These are phyloP conservation scores for Clarias fuscus DNA, from an alignment of 2,797 vertebrate species.

Conservation along the genomic window DNA sequence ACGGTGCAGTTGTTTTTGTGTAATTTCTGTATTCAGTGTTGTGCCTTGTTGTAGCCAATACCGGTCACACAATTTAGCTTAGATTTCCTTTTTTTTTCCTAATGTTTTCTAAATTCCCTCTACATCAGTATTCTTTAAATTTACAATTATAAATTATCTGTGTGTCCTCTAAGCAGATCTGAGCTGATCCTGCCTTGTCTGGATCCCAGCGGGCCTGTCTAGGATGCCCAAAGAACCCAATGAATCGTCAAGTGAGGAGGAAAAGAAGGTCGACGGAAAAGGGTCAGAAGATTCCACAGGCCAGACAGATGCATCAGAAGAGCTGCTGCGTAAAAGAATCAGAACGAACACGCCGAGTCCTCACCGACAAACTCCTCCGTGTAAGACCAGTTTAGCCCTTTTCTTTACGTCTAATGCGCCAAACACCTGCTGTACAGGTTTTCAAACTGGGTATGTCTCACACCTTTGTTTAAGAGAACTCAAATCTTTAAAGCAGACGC, in stretches of 20 bases:
- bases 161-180: background rate
- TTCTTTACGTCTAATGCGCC: background rate
- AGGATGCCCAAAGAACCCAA: constrained; percentile 86
- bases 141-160: too few relatives aligned
- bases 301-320: constrained; percentile 66
- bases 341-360: constrained; percentile 72
- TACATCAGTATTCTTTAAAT: background rate
- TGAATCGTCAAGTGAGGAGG: constrained; percentile 67
- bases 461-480: background rate
- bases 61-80: background rate
- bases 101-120: background rate
- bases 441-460: background rate
- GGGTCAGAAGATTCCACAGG: constrained; percentile 62
- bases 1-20: background rate
- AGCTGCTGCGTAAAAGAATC: constrained; percentile 70
- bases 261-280: constrained; percentile 63
- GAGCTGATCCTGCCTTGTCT: background rate
- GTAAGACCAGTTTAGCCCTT: constrained; percentile 67
- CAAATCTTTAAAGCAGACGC: background rate
- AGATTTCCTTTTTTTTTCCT: background rate
- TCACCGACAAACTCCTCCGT: constrained; percentile 72
- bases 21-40: background rate
- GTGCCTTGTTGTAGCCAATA: background rate
- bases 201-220: constrained; percentile 32
- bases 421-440: background rate